These are phyloP conservation scores for Siphamia tubifer DNA, from an alignment of 2,113 vertebrate genomes.

Conservation along the genomic window DNA sequence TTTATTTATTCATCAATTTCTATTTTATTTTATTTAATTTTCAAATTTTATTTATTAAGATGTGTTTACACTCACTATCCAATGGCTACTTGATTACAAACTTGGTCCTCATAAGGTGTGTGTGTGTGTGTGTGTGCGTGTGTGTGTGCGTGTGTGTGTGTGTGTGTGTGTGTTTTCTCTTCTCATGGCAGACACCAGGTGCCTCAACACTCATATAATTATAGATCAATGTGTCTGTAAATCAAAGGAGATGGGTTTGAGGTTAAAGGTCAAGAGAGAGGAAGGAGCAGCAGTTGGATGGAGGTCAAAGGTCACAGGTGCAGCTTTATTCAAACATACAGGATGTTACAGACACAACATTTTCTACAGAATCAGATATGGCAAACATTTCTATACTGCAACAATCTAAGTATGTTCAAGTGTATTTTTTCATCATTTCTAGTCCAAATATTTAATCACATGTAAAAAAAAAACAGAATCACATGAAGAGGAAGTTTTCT, in stretches of 20 bases:
- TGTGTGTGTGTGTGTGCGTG: no score
- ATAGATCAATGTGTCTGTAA: constrained; percentile 7
- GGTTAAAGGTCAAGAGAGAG: constrained; percentile 30
- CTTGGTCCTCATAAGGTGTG: no score
- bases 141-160: background rate
- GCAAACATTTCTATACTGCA: background rate
- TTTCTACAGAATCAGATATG: background rate
- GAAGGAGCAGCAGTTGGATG: background rate
- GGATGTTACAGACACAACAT: background rate
- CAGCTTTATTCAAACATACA: background rate
- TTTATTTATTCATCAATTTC: no score
- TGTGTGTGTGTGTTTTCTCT: background rate
- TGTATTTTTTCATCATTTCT: no score
- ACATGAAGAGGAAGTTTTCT: no score
- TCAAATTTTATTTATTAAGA: no score
- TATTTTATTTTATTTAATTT: no score
- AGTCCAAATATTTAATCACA: no score
- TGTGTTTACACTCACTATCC: no score
- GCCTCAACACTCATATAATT: background rate
- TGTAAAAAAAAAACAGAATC: no score
- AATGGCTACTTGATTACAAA: no score
- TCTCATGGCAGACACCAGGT: background rate
- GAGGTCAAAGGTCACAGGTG: background rate
- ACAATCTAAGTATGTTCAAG: no score
- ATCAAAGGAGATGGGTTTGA: background rate